Base-by-base conservation (phyloP, 1,140 invertebrate genomes). In the Alviniconcha marisindica region DNA sequence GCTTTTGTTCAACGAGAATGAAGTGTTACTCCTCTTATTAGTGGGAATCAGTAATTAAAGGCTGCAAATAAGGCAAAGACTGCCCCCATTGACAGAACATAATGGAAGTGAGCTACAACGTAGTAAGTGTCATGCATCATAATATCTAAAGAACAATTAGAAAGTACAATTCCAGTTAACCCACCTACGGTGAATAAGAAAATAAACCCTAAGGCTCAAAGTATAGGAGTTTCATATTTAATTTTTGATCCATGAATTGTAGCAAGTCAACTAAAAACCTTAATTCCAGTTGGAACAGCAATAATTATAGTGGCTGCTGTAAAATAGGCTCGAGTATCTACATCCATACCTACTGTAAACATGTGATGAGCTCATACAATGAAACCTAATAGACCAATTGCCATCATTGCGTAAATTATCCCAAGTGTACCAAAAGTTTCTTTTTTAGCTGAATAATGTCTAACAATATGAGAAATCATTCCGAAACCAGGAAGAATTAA, bases 71-170 rank as follows among this genome's bases (percentile, higher is more conserved):
- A 95, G 76, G 95, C 94, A 94, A 96, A 96, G 90, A 96, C 94
- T 18, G 95, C 95, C 87, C 91, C 91, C 73, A 91, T 89, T 15
- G 84, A 88, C 33, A 93, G 87, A 28, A 94, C 93, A 91, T 94
- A 96, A 92, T 96, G 95, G 91, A 96, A 96, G 93, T 96, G 96
- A 74, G 95, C 95, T 77, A 96, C 95, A 71, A 96, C 95, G 94
- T 96, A 96, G 92, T 96, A 96, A 36, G 95, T 96, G 91, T 96
- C 95, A 94, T 96, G 95, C 38, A 96, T 83, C 87, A 94, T 91
- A 93, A 96, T 94, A 95, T 96, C 96, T 91, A 96, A 92, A 76
- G 95, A 95, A 77, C 95, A 95, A 91, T 96, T 96, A 84, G 96
- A 94, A 93, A 96, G 92, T 83, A 96, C 93, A 88, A 94, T 83